These are phyloP conservation scores for Acleris sparsana DNA, from an alignment of 2,888 invertebrate genomes.

Conservation along the genomic window DNA sequence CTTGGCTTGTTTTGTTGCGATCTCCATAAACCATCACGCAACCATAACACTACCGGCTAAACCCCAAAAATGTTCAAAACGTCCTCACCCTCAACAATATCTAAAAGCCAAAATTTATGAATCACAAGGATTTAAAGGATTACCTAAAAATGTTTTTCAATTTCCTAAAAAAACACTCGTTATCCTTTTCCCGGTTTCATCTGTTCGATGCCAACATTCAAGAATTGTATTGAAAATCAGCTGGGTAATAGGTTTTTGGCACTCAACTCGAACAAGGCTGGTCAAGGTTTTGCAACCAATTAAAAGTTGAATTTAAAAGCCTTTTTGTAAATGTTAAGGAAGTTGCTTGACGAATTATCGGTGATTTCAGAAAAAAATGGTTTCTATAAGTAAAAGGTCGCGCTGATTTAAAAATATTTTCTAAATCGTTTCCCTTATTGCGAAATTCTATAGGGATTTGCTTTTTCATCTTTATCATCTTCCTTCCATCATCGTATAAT, in stretches of 20 bases:
- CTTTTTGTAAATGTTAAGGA: background rate
- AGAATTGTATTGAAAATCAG: too few relatives aligned
- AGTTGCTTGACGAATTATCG: background rate
- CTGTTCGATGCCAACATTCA: too few relatives aligned
- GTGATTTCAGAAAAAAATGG: background rate
- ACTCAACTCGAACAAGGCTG: too few relatives aligned
- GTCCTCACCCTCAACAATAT: background rate
- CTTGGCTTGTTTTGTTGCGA: too few relatives aligned
- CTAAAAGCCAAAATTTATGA: constrained; percentile 8
- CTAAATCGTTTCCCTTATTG: too few relatives aligned
- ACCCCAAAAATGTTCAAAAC: background rate
- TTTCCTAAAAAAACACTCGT: constrained; percentile 4
- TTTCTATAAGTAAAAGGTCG: too few relatives aligned
- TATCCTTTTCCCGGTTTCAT: background rate
- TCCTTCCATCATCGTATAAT: too few relatives aligned
- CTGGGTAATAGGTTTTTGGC: too few relatives aligned
- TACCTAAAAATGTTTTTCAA: constrained; percentile 14
- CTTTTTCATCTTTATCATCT: too few relatives aligned
- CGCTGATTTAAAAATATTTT: too few relatives aligned
- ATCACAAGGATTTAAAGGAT: constrained; percentile 11
- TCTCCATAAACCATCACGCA: too few relatives aligned
- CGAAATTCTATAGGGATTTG: too few relatives aligned
- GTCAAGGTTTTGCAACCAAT: constrained; percentile 2
- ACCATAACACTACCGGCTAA: background rate
- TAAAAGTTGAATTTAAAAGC: constrained; percentile 13